phyloP scores from a whole-genome alignment of 2,113 vertebrate species.

The Lepidothrix coronata region DNA sequence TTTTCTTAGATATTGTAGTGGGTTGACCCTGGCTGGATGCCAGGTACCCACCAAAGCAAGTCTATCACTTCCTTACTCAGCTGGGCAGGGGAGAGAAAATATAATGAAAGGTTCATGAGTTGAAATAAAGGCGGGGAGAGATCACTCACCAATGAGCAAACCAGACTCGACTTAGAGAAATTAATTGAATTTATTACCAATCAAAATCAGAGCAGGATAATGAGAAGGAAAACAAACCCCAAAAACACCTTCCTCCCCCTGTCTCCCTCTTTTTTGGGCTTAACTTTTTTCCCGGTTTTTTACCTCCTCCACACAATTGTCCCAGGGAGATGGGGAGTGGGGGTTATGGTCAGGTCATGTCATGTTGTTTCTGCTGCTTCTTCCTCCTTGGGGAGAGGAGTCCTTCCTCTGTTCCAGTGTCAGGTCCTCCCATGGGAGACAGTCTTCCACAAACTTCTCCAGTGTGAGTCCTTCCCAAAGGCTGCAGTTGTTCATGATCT shows the following conservation, averaged over 20 bases:
- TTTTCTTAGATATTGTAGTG: background rate
- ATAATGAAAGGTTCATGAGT: rapidly evolving
- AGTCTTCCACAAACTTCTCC: background rate
- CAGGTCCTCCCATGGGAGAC: background rate
- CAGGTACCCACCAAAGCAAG: background rate
- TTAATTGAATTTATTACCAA: background rate
- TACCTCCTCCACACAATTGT: background rate
- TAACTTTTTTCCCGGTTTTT: background rate
- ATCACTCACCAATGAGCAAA: background rate
- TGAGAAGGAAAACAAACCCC: background rate
- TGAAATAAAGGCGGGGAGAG: background rate
- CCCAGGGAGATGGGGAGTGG: background rate
- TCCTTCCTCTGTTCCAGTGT: rapidly evolving
- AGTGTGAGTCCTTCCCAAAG: background rate
- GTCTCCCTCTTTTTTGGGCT: background rate
- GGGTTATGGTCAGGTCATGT: background rate
- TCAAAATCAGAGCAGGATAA: background rate
- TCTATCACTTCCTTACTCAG: background rate
- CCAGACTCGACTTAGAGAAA: background rate
- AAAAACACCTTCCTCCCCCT: background rate
- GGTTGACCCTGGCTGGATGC: background rate
- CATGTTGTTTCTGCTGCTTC: background rate
- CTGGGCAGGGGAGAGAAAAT: background rate
- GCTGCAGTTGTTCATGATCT: background rate
- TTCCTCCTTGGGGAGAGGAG: rapidly evolving